These are phyloP conservation scores for Sitophilus oryzae DNA, from an alignment of 1,140 invertebrate genomes.

Conservation along the genomic window DNA sequence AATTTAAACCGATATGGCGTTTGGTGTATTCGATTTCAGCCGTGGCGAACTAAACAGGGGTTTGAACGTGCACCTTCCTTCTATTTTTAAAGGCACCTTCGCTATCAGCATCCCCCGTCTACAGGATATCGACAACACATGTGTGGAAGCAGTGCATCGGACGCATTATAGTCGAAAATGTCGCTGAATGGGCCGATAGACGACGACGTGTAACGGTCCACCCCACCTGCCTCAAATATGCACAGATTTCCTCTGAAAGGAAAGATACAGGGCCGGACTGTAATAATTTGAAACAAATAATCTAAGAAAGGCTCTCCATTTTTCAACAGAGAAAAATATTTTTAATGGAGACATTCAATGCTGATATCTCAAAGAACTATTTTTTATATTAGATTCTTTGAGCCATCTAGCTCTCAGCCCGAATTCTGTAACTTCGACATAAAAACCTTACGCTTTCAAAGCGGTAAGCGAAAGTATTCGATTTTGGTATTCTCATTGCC, in stretches of 20 bases:
- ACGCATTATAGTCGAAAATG: constrained; percentile 10
- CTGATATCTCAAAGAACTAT: too few relatives aligned
- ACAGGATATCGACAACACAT: constrained; percentile 16
- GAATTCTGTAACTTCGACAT: too few relatives aligned
- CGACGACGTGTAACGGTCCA: constrained; percentile 21
- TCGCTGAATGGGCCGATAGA: too few relatives aligned
- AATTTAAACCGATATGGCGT: background rate
- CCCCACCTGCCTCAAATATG: constrained; percentile 12
- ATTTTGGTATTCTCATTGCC: too few relatives aligned
- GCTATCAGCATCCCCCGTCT: background rate
- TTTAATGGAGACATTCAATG: too few relatives aligned
- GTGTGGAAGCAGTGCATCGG: constrained; percentile 20
- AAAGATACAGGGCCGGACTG: constrained; percentile 8
- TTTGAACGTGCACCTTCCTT: constrained; percentile 14
- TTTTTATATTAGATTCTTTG: too few relatives aligned
- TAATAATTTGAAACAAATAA: too few relatives aligned
- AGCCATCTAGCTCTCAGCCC: too few relatives aligned
- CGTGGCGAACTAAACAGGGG: constrained; percentile 19
- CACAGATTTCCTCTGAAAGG: constrained; percentile 12
- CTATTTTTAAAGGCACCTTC: constrained; percentile 15
- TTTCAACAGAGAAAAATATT: too few relatives aligned
- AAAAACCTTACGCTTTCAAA: too few relatives aligned
- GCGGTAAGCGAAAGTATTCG: too few relatives aligned
- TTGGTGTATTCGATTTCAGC: background rate
- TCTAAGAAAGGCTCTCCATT: too few relatives aligned